Percentiles rank a stretch among this genome's conserved stretches.
These are phyloP conservation scores for Zosterops hypoxanthus DNA, from an alignment of 2,113 vertebrate genomes.

Conservation along the genomic window DNA sequence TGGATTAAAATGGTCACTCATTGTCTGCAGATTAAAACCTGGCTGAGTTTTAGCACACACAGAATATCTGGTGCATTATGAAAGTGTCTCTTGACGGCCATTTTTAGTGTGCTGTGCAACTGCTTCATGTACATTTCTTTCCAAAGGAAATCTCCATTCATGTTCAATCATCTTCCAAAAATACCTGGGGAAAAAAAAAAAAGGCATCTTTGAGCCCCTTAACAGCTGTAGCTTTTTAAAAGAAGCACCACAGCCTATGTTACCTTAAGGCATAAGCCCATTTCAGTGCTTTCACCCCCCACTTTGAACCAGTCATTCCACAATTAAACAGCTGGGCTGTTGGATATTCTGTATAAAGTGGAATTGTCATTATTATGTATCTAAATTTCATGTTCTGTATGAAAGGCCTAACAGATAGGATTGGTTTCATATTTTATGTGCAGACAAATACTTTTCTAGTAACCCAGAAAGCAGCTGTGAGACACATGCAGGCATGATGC, in stretches of 20 bases:
- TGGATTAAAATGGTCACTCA: neutral
- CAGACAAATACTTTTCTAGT: neutral
- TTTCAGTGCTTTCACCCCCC: neutral
- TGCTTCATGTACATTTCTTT: neutral
- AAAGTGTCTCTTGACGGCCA: neutral
- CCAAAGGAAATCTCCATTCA: neutral
- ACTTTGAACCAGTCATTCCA: neutral
- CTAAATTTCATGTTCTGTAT: neutral
- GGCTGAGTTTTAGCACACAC: neutral
- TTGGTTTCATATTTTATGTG: neutral
- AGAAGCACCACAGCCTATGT: neutral
- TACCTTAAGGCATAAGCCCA: neutral
- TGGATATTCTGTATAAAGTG: neutral
- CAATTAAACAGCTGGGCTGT: neutral
- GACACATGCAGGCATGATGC: neutral
- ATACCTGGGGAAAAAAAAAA: neutral
- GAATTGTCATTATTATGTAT: neutral
- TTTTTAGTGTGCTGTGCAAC: neutral
- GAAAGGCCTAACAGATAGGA: neutral
- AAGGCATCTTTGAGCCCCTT: neutral
- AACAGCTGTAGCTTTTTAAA: neutral
- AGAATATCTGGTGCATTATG: neutral
- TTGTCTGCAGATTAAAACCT: neutral
- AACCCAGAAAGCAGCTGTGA: constrained; percentile 12
- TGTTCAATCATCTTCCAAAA: neutral